Percentiles rank a stretch among this genome's conserved stretches.
Conservation (phyloP, 2,113 vertebrate species). For the Pteruthius melanotis region DNA sequence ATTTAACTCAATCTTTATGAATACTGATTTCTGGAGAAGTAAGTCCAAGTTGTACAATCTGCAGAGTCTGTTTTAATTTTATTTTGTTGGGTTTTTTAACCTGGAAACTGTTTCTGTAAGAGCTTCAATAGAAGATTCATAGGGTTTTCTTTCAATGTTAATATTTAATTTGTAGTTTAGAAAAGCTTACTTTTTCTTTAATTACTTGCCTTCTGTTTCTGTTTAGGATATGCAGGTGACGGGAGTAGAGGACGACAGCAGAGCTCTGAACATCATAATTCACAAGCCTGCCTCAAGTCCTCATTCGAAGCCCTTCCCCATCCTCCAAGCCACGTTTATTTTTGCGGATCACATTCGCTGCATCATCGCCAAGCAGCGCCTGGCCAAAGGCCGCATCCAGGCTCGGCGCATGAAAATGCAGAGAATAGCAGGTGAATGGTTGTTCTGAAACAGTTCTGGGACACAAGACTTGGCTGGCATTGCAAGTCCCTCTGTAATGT, state of each 20-base stretch:
- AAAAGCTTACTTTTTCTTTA: neutral
- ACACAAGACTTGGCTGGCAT: neutral
- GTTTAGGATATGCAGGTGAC: constrained; percentile 97
- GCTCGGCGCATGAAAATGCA: constrained; percentile 98
- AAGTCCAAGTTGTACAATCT: neutral
- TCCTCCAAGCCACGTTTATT: constrained; percentile 96
- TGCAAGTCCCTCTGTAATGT: neutral
- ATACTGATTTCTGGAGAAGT: neutral
- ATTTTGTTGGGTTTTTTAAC: neutral
- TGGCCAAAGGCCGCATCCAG: constrained; percentile 96
- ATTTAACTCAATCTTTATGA: neutral
- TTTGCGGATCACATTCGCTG: constrained; percentile 98
- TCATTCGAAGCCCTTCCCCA: constrained; percentile 94
- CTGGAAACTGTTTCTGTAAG: neutral
- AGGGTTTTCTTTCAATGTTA: neutral
- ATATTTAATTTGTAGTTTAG: neutral
- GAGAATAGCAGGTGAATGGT: constrained; percentile 88
- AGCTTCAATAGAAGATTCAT: neutral
- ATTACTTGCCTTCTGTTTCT: neutral
- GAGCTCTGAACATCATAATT: constrained; percentile 92
- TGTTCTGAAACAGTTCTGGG: neutral
- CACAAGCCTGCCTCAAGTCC: constrained; percentile 96
- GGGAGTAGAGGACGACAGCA: constrained; percentile 94
- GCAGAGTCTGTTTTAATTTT: neutral
- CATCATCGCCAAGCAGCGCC: constrained; percentile 96